Evolutionary conservation across 2,888 invertebrate genomes (phyloP).

Genomic region (Mongoloraphidia duomilia): DNA sequence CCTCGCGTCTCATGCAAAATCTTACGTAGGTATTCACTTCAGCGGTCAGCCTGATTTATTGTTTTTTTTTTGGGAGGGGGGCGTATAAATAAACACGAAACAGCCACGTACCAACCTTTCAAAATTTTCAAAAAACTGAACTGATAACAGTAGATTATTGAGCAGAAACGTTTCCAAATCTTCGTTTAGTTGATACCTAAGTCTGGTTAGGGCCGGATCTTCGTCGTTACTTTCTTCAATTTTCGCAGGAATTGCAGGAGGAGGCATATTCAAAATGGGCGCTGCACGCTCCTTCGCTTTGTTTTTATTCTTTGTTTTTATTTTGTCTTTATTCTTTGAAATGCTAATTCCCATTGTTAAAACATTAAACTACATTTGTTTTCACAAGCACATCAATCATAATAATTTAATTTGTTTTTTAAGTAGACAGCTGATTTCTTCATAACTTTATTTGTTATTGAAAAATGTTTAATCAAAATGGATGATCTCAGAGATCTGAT

Average conservation of each 20-base stretch:
- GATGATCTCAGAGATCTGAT: no score
- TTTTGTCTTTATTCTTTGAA: conserved; percentile 2
- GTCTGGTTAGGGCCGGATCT: conserved; percentile 36
- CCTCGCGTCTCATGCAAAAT: no score
- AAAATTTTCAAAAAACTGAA: conserved; percentile 68
- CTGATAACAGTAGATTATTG: conserved; percentile 59
- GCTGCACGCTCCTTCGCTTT: no score
- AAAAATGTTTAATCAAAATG: no score
- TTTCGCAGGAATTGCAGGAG: not conserved
- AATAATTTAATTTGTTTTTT: not conserved
- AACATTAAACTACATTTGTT: not conserved
- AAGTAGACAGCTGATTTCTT: not conserved
- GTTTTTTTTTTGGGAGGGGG: no score
- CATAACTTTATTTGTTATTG: no score
- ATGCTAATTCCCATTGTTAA: conserved; percentile 6
- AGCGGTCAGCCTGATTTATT: no score
- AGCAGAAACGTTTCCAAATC: conserved; percentile 56
- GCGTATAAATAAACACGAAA: not conserved
- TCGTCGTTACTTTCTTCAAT: conserved; percentile 26
- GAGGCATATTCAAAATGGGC: no score
- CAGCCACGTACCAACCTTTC: conserved; percentile 44
- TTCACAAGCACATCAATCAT: not conserved
- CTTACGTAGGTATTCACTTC: no score
- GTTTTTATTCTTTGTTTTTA: not conserved
- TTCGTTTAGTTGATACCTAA: conserved; percentile 43